phyloP scores from a whole-genome alignment of 2,797 vertebrate genomes.

The Macropodus opercularis region DNA sequence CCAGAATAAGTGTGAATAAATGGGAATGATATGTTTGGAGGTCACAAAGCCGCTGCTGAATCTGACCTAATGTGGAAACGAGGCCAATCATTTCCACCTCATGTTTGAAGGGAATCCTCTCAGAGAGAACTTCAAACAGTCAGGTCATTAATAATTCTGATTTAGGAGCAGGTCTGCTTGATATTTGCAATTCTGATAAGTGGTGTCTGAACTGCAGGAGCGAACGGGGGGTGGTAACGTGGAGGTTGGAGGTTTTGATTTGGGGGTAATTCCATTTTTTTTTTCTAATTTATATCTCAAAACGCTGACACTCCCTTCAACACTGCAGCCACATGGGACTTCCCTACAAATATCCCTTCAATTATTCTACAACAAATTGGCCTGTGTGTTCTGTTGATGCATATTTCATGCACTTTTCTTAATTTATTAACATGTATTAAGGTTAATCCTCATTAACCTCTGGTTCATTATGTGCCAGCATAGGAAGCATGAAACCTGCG shows the following conservation, averaged over 20 bases:
- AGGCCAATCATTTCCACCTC: constrained; percentile 7
- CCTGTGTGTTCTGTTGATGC: constrained; percentile 43
- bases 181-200: constrained; percentile 74
- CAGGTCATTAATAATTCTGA: constrained; percentile 72
- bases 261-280: constrained; percentile 16
- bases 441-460: constrained; percentile 24
- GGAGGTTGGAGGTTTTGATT: constrained; percentile 20
- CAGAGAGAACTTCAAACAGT: constrained; percentile 57
- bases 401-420: constrained; percentile 47
- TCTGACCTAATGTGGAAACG: neutral
- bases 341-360: constrained; percentile 36
- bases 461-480: constrained; percentile 9
- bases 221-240: constrained; percentile 38
- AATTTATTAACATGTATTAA: constrained; percentile 36
- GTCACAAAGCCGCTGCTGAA: neutral
- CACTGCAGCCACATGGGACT: constrained; percentile 32
- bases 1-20: too few relatives aligned
- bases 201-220: constrained; percentile 27
- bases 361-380: constrained; percentile 61
- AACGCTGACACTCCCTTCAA: constrained; percentile 58
- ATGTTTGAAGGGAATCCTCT: constrained; percentile 26
- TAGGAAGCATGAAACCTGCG: neutral
- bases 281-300: constrained; percentile 49
- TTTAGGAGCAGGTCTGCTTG: constrained; percentile 44
- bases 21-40: neutral